Evolutionary conservation across 2,797 vertebrate genomes (phyloP), one percentile per base, ranked within the genome.

Genomic region (Catostomus latipinnis): DNA sequence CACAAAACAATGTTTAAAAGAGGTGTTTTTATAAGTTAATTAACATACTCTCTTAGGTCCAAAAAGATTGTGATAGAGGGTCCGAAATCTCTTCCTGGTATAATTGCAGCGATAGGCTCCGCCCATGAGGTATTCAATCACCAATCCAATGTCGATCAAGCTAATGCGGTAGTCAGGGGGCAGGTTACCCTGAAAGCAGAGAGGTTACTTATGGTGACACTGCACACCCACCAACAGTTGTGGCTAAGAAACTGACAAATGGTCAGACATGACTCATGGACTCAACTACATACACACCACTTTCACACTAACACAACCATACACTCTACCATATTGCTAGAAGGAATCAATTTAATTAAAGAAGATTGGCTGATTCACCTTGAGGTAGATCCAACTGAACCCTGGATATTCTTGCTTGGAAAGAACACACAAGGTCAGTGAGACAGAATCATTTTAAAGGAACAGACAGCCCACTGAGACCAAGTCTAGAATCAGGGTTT

Each of bases 331-430:
- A 52, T 65, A 76, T 66, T 48, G 62, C 78, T 83, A 86, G 65
- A 80, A 75, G 73, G 85, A 91, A 93, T 88, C 82, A 93, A 90
- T 91, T 78, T 61, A 84, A 78, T 78, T 63, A 73, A 89, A 92
- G 88, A 45, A 88, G 91, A 92, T 92, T 91, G 89, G 90, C 89
- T 70, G 91, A 99, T 98, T 99, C 97, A 99, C 97, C 97, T 98
- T 97, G 97, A 99, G 98, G 98, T 98, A 98, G 97, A 99, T 98
- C 97, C 98, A 99, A 97, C 97, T 94, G 96, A 99, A 99, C 96
- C 97, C 98, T 98, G 96, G 97, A 97, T 99, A 98, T 96, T 99
- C 97, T 96, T 95, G 96, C 97, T 99, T 99, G 97, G 96, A 98
- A 98, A 98, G 95, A 99, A 97, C 96, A 98, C 96, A 98, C 95